Evolutionary conservation across 2,797 vertebrate genomes (phyloP).

Genomic region (Lepilemur septentrionalis): DNA sequence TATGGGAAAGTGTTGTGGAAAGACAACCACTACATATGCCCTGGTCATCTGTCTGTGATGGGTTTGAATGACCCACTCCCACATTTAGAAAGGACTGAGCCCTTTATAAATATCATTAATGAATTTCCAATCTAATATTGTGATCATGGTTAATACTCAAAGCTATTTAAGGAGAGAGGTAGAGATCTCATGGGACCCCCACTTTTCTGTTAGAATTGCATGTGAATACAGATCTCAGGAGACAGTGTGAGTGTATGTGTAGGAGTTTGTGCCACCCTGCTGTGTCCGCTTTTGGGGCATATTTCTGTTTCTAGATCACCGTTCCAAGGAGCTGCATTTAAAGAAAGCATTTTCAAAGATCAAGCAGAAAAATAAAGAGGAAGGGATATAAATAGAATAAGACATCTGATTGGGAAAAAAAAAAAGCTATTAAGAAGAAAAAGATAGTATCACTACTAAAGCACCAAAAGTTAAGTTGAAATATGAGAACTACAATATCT

Average conservation of each 20-base stretch:
- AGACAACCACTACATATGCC: not conserved
- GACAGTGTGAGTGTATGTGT: fast-evolving
- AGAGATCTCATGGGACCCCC: not conserved
- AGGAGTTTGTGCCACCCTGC: too few relatives aligned
- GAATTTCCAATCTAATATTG: not conserved
- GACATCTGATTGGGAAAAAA: not conserved
- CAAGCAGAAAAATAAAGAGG: not conserved
- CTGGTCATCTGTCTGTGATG: not conserved
- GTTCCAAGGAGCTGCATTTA: not conserved
- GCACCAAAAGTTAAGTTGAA: not conserved
- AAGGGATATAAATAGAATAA: not conserved
- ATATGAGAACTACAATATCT: not conserved
- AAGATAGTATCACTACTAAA: not conserved
- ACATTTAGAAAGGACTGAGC: not conserved
- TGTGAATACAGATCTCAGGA: not conserved
- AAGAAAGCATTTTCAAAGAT: not conserved
- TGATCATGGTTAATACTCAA: not conserved
- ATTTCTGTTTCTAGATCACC: not conserved
- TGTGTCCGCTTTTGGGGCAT: not conserved
- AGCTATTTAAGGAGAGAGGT: not conserved
- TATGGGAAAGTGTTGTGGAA: not conserved
- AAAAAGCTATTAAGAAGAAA: not conserved
- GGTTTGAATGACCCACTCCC: not conserved
- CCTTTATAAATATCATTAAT: not conserved
- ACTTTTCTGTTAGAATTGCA: not conserved